Evolutionary conservation across 2,797 vertebrate genomes (phyloP).

Genomic region (Nyctibius grandis): DNA sequence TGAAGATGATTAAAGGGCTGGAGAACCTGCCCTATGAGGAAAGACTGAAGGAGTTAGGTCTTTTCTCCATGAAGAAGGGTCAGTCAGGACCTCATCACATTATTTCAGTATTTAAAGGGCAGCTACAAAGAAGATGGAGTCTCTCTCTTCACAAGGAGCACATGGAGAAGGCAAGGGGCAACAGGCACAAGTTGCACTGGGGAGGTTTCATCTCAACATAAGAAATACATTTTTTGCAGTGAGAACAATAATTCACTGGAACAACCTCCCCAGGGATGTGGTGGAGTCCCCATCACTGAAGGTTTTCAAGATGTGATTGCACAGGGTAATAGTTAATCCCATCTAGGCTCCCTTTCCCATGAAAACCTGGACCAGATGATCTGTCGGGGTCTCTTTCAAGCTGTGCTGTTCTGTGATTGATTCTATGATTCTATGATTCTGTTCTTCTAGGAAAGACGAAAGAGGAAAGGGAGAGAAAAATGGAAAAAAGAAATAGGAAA

Average conservation of each 20-base stretch:
- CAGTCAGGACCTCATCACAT: background rate
- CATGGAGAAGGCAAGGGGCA: background rate
- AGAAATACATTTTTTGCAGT: background rate
- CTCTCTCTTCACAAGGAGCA: background rate
- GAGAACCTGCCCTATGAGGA: background rate
- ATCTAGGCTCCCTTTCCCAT: background rate
- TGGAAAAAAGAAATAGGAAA: background rate
- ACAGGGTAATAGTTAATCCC: background rate
- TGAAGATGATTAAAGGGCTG: background rate
- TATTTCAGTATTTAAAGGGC: background rate
- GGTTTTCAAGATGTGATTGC: background rate
- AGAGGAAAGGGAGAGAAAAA: background rate
- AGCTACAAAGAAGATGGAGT: background rate
- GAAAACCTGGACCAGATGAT: background rate
- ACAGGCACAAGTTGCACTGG: background rate
- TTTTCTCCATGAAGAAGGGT: background rate
- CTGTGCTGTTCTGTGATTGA: background rate
- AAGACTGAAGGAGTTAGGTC: too few species aligned
- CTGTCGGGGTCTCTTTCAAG: background rate
- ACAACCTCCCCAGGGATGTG: accelerated
- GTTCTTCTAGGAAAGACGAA: background rate
- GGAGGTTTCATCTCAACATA: background rate
- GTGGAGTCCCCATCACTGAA: background rate
- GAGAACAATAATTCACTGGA: background rate
- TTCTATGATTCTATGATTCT: background rate